phyloP scores from a whole-genome alignment of 2,888 invertebrate genomes.

The Deroplatys truncata region DNA sequence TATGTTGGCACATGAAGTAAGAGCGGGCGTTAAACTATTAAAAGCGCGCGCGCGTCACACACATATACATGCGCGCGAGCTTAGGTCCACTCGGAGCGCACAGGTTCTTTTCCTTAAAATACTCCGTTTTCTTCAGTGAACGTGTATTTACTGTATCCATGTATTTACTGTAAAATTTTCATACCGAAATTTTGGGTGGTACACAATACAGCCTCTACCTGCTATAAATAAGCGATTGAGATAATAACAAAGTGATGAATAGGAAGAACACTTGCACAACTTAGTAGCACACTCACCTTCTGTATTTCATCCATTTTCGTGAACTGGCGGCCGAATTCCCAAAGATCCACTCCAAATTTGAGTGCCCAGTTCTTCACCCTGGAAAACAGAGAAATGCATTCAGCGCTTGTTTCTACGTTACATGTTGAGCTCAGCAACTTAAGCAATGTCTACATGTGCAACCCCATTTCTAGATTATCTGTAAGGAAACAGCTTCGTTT shows the following conservation, averaged over 20 bases:
- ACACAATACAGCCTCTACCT: too few relatives aligned
- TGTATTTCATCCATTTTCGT: slow-evolving; percentile 77
- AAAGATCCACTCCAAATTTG: slow-evolving; percentile 84
- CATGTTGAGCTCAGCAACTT: background rate
- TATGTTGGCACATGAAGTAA: too few relatives aligned
- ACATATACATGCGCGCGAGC: too few relatives aligned
- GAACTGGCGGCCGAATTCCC: slow-evolving; percentile 83
- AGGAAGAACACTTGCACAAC: background rate
- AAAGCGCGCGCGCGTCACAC: too few relatives aligned
- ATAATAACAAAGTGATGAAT: background rate
- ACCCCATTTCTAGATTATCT: background rate
- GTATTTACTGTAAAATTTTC: too few relatives aligned
- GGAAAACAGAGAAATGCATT: slow-evolving; percentile 44
- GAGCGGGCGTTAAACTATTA: too few relatives aligned
- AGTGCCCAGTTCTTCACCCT: slow-evolving; percentile 91
- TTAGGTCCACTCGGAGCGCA: too few relatives aligned
- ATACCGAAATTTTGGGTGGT: too few relatives aligned
- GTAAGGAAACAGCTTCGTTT: background rate
- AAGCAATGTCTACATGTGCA: background rate
- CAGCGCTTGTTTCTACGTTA: too few relatives aligned
- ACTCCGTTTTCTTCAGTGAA: too few relatives aligned
- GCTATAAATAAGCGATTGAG: background rate
- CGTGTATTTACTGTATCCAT: too few relatives aligned
- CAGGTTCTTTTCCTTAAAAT: too few relatives aligned
- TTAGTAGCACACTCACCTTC: slow-evolving; percentile 17